Conservation (phyloP, 2,113 vertebrate genomes). For the Clarias batrachus region DNA sequence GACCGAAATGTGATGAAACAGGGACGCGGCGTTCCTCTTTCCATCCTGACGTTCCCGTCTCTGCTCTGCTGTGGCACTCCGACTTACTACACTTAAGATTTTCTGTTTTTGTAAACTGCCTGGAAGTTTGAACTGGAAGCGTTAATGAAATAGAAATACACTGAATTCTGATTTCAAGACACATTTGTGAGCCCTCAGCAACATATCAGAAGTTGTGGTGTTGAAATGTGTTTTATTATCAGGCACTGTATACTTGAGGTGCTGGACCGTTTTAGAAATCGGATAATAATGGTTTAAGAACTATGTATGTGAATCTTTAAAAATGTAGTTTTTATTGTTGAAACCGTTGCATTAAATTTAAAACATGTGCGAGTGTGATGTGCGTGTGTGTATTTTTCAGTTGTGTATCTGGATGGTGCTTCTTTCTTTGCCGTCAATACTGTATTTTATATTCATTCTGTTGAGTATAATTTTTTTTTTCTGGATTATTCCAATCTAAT, state of each 20-base stretch:
- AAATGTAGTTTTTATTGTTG: background rate
- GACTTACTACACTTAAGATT: background rate
- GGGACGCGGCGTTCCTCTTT: background rate
- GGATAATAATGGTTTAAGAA: background rate
- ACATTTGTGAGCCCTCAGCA: background rate
- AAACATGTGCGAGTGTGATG: background rate
- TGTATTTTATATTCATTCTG: slow-evolving; percentile 14
- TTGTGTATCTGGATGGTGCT: background rate
- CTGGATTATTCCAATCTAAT: background rate
- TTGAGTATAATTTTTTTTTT: background rate
- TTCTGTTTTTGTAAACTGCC: slow-evolving; percentile 1
- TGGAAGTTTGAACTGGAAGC: slow-evolving; percentile 19
- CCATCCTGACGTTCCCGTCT: background rate
- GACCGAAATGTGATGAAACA: background rate
- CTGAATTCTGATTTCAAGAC: background rate
- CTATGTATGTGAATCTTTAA: slow-evolving; percentile 18
- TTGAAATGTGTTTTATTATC: background rate
- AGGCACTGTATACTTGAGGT: background rate
- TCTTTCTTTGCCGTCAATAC: background rate
- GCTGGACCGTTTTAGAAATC: background rate
- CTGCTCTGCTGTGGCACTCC: background rate
- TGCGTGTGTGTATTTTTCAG: background rate
- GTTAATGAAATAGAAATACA: background rate
- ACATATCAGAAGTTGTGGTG: background rate
- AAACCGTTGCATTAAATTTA: background rate